phyloP scores from a whole-genome alignment of 1,140 invertebrate species.

The Anthonomus grandis region DNA sequence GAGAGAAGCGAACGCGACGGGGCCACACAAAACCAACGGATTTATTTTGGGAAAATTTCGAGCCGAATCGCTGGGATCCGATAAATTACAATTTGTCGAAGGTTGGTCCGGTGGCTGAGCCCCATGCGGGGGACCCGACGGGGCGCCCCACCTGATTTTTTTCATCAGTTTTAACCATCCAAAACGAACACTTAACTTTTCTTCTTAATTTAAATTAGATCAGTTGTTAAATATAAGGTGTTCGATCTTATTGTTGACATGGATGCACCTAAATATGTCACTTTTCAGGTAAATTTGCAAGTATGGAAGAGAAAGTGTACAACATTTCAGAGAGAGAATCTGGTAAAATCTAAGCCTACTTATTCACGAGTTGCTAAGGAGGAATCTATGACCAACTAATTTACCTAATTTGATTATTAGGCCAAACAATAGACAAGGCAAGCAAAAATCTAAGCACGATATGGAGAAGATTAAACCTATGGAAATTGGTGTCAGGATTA shows the following conservation, averaged over 20 bases:
- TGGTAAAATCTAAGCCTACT: too few relatives aligned
- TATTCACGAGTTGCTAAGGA: too few relatives aligned
- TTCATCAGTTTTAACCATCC: conserved; percentile 16
- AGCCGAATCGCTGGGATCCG: conserved; percentile 5
- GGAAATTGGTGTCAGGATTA: not conserved
- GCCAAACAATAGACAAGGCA: not conserved
- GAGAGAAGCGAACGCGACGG: not conserved
- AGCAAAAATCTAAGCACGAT: not conserved
- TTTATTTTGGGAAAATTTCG: conserved; percentile 10
- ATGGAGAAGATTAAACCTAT: not conserved
- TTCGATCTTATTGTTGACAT: too few relatives aligned
- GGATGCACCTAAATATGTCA: too few relatives aligned
- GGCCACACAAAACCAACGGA: conserved; percentile 16
- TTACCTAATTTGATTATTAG: not conserved
- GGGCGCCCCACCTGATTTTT: conserved; percentile 31
- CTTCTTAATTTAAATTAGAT: conserved; percentile 23
- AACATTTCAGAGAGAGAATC: not conserved
- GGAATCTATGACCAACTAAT: not conserved
- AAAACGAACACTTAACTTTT: conserved; percentile 32
- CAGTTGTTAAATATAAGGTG: too few relatives aligned
- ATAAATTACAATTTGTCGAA: conserved; percentile 45
- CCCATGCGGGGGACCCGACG: conserved; percentile 33
- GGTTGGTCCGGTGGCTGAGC: conserved; percentile 35
- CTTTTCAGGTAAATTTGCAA: not conserved
- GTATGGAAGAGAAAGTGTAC: not conserved